A percentile compares a stretch with the other conserved stretches of the same genome.
These are phyloP conservation scores for Scomber scombrus DNA, from an alignment of 2,113 vertebrate genomes.

Conservation along the genomic window DNA sequence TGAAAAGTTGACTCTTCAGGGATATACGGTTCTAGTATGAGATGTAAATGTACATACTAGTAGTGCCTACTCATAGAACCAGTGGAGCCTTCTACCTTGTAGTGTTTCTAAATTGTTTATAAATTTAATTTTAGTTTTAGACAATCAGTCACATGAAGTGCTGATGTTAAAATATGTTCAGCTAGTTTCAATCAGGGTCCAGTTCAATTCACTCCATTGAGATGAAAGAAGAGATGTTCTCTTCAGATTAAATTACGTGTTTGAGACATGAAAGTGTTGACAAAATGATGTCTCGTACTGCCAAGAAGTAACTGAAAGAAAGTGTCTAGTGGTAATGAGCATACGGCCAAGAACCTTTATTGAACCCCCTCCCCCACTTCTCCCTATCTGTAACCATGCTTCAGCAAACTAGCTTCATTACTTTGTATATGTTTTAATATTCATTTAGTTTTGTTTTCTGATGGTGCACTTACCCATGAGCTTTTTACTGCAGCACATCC, in stretches of 20 bases:
- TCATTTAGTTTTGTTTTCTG: neutral
- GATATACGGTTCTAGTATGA: neutral
- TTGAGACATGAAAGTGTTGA: neutral
- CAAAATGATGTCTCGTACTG: neutral
- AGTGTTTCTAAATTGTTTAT: conserved; percentile 2
- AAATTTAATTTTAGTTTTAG: neutral
- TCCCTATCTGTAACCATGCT: no score
- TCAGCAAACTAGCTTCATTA: no score
- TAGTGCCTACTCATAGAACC: neutral
- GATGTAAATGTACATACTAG: neutral
- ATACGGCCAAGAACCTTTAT: neutral
- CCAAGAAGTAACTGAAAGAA: neutral
- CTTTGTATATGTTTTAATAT: neutral
- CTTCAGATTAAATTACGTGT: neutral
- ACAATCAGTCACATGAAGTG: neutral
- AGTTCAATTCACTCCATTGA: neutral
- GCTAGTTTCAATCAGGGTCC: neutral
- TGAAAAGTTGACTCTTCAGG: neutral
- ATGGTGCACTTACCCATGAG: neutral
- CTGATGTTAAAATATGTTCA: neutral
- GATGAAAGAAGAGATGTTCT: neutral
- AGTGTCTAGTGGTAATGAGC: neutral
- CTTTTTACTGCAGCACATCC: neutral
- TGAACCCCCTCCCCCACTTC: no score
- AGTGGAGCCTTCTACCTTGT: neutral